Evolutionary conservation across 2,888 invertebrate genomes (phyloP).

Genomic region (Cheilosia variabilis): DNA sequence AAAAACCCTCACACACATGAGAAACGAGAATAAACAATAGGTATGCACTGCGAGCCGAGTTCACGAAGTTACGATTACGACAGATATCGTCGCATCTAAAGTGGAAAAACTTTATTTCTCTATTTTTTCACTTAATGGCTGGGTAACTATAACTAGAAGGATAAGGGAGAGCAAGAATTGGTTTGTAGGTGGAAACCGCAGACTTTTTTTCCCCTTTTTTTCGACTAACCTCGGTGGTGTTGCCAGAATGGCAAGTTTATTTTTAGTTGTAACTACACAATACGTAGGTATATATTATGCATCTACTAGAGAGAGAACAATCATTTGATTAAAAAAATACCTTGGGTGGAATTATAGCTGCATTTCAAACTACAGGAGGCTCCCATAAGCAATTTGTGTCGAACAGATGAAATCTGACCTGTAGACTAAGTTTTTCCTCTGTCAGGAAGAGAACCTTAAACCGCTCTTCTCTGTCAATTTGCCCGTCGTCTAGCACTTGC

Average conservation of each 20-base stretch:
- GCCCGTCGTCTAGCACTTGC: no score
- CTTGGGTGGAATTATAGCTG: no score
- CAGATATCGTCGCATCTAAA: conserved; percentile 16
- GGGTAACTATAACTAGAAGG: background rate
- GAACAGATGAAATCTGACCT: no score
- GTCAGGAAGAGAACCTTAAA: no score
- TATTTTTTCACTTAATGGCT: conserved; percentile 15
- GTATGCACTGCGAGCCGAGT: background rate
- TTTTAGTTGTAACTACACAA: no score
- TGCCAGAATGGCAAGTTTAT: background rate
- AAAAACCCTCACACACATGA: conserved; percentile 44
- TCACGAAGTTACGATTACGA: conserved; percentile 16
- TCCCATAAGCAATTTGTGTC: no score
- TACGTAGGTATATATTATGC: no score
- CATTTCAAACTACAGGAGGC: no score
- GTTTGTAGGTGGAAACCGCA: conserved; percentile 6
- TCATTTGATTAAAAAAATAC: no score
- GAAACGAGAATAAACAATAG: conserved; percentile 9
- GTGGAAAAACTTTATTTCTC: conserved; percentile 19
- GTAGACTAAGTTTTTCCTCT: no score
- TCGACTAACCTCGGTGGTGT: background rate
- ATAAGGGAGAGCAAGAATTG: conserved; percentile 8
- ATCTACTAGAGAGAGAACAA: no score
- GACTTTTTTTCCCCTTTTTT: background rate
- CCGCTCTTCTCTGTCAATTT: no score